phyloP scores from a whole-genome alignment of 1,140 invertebrate species.

The Platyscapa corneri region DNA sequence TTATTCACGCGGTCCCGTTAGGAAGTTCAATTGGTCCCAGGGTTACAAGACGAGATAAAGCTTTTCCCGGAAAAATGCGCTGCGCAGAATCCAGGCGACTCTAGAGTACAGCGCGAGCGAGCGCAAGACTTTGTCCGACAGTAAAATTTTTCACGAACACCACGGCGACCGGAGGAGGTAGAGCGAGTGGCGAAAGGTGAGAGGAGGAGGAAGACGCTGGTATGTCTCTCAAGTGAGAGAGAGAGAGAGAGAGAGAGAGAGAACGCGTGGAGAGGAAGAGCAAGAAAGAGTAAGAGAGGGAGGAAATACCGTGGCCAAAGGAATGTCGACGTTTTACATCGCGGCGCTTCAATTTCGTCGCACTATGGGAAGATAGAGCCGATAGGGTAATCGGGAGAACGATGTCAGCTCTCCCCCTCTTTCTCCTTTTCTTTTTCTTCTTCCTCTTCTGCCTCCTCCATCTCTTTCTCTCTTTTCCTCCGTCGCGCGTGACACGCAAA shows the following conservation, averaged over 20 bases:
- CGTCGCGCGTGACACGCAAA: constrained; percentile 23
- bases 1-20: constrained; percentile 51
- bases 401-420: neutral
- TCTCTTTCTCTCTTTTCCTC: neutral
- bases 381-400: constrained; percentile 31
- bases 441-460: too few relatives aligned
- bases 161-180: neutral
- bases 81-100: neutral
- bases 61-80: constrained; percentile 35
- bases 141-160: constrained; percentile 53
- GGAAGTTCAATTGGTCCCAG: constrained; percentile 45
- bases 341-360: constrained; percentile 52
- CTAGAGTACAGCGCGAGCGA: neutral
- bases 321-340: constrained; percentile 52
- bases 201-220: constrained; percentile 7
- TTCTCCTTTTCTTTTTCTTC: neutral
- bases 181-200: constrained; percentile 1
- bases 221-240: neutral
- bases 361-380: constrained; percentile 33
- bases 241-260: neutral
- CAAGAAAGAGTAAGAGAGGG: neutral
- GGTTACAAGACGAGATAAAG: constrained; percentile 20
- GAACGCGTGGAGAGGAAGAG: neutral
- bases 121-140: constrained; percentile 34
- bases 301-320: constrained; percentile 34